Conservation (phyloP, 2,113 vertebrate genomes). For the Noturus placidus region DNA sequence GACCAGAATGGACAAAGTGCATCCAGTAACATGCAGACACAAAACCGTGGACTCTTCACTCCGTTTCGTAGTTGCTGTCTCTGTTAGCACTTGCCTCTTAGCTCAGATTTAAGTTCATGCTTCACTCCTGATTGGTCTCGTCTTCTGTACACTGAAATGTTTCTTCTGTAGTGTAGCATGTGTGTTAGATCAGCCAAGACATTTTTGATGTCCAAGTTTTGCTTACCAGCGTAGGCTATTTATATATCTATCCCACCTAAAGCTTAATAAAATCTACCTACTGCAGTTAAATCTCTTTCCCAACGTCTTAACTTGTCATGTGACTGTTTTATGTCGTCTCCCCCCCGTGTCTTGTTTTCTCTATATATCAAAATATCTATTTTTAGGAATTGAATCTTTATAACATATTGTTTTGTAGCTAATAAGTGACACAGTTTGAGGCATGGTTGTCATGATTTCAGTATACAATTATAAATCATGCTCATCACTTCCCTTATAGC, state of each 20-base stretch:
- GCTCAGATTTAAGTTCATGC: background rate
- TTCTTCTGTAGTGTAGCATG: background rate
- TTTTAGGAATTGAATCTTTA: background rate
- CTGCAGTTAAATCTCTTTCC: background rate
- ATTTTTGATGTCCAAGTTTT: background rate
- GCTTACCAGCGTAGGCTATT: background rate
- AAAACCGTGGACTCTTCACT: conserved; percentile 30
- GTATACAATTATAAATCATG: background rate
- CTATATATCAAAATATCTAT: background rate
- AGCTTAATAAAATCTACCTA: too few relatives aligned
- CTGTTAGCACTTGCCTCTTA: background rate
- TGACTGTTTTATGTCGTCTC: background rate
- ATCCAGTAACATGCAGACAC: conserved; percentile 18
- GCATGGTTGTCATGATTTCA: background rate
- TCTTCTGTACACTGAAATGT: background rate
- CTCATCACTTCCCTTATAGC: background rate
- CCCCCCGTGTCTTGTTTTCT: background rate
- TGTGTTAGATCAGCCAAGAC: background rate
- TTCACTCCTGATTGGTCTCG: background rate
- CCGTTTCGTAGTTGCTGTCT: background rate
- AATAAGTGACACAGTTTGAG: background rate
- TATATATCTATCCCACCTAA: background rate
- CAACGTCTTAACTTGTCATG: background rate
- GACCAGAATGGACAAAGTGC: conserved; percentile 48
- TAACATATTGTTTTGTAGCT: background rate